Base-by-base conservation (phyloP, 2,113 vertebrate species). In the Stictonetta naevosa region DNA sequence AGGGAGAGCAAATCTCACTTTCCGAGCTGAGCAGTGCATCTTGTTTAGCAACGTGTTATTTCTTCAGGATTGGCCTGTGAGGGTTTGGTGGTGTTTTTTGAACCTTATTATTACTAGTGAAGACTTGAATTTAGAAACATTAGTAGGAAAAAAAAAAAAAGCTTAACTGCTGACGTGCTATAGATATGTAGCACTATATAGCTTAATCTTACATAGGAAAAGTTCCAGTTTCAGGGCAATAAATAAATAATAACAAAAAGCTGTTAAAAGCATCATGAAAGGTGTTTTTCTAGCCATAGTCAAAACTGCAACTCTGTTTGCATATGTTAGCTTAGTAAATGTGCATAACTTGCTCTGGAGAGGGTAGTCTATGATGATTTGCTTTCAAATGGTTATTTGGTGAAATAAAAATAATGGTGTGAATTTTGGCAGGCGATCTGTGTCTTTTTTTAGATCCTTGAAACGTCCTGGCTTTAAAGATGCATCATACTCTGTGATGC, bases 1-100 rank as follows among this genome's bases (percentile, higher is more conserved):
- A 92, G 82, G 77, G 94, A 91, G 95, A 93, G 64, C 68, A 88
- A 62, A 73, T 62, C 79, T 55, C 92, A 15, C 58, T 8, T 33
- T 25, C 50, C 5, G 85, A 79, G 75, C 74, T 72, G 4, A 18
- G 63, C 17, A 56, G 7, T 46, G 5, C 58, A 1, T 26, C 68
- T 36, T 13, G 1, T 5, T 28, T 3, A 8, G n/a, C 44, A 16
- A 3, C 9, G 13, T 1, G 5, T 20, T 19, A 3, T 56, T 68
- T 20, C 69, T 8, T 2, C 1, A 4, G 34, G 38, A n/a, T 20
- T 22, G 46, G 28, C 7, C 1, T 8, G 46, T 2, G 8, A 8
- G 12, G 44, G 8, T 19, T 29, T 44, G 36, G 11, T 26, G 50
- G 23, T 15, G 1, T 21, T 42, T 36, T 40, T 73, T 33, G n/a